These are phyloP conservation scores for Todiramphus chloris DNA, from an alignment of 2,113 vertebrate species.

Conservation along the genomic window DNA sequence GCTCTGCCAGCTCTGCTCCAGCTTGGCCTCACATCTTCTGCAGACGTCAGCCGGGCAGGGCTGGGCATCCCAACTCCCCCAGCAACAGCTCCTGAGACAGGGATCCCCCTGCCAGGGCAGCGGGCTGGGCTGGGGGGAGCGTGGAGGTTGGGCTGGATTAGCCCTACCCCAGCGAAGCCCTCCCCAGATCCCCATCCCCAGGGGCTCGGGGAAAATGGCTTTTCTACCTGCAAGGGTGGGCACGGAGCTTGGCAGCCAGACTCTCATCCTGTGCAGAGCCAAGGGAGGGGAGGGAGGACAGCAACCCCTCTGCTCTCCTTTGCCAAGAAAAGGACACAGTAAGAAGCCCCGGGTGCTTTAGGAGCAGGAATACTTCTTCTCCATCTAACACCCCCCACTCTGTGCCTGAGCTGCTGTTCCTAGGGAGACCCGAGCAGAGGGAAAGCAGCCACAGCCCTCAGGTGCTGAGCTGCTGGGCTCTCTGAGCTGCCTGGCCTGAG, in stretches of 20 bases:
- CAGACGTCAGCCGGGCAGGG: neutral
- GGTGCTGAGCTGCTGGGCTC: neutral
- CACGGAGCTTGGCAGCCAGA: neutral
- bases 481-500: neutral
- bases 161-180: neutral
- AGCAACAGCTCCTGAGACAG: neutral
- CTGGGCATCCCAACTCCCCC: neutral
- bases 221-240: neutral
- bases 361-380: neutral
- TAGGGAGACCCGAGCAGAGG: neutral
- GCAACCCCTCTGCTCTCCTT: neutral
- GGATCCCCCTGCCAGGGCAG: rapidly evolving
- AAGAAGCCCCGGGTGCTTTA: neutral
- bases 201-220: neutral
- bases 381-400: neutral
- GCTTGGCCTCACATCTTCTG: neutral
- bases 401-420: neutral
- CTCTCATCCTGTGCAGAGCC: neutral
- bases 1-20: neutral
- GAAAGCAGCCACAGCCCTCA: neutral
- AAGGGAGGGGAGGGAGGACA: neutral
- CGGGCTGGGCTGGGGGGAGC: neutral
- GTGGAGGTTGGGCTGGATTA: neutral
- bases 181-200: neutral
- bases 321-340: neutral